Evolutionary conservation across 2,888 invertebrate genomes (phyloP).

Genomic region (Heliconius ismenius): DNA sequence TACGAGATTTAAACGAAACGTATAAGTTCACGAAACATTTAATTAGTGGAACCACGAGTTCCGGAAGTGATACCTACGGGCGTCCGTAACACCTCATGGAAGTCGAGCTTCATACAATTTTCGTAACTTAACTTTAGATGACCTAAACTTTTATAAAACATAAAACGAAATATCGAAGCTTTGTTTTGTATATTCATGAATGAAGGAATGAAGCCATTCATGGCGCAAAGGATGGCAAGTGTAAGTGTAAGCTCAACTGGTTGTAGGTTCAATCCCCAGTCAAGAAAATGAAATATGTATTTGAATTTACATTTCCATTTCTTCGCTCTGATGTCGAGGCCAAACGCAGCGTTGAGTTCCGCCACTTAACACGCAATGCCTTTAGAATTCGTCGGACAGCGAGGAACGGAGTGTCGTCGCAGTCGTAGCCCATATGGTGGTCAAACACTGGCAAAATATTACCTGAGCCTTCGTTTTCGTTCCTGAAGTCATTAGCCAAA

Average conservation of each 20-base stretch:
- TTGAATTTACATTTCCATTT: too few species aligned
- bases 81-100: constrained; percentile 53
- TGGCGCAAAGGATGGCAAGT: too few species aligned
- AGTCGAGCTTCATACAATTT: constrained; percentile 9
- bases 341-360: too few species aligned
- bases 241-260: neutral
- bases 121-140: constrained; percentile 7
- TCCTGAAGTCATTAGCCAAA: neutral
- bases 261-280: too few species aligned
- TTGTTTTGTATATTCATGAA: neutral
- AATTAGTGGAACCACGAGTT: constrained; percentile 63
- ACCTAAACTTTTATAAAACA: neutral
- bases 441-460: neutral
- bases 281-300: too few species aligned
- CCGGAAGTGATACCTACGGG: constrained; percentile 65
- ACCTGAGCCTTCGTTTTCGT: neutral
- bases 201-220: neutral
- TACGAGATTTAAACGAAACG: constrained; percentile 68
- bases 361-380: too few species aligned
- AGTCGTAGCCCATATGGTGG: neutral
- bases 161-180: neutral
- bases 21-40: constrained; percentile 69
- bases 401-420: too few species aligned
- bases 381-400: too few species aligned
- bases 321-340: too few species aligned